phyloP scores from a whole-genome alignment of 2,888 invertebrate genomes.

The Onthophagus sagittarius region DNA sequence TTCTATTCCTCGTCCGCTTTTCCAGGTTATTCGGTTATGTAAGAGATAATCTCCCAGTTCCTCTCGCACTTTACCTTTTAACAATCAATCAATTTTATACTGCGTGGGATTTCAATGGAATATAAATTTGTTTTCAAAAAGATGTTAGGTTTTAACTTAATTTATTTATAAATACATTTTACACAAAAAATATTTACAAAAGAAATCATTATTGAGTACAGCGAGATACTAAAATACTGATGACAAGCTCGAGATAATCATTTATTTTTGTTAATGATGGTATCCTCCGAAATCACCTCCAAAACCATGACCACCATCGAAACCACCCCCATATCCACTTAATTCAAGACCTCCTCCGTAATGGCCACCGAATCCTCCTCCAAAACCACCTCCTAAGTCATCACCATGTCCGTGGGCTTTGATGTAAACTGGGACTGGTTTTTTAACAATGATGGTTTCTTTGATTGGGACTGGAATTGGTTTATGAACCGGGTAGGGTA shows the following conservation, averaged over 20 bases:
- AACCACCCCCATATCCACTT: constrained; percentile 30
- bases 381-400: constrained; percentile 21
- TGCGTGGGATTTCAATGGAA: neutral
- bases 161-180: constrained; percentile 23
- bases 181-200: constrained; percentile 23
- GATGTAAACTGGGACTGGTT: constrained; percentile 35
- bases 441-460: constrained; percentile 48
- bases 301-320: constrained; percentile 29
- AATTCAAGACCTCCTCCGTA: constrained; percentile 22
- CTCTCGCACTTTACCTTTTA: neutral
- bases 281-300: constrained; percentile 24
- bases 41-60: neutral
- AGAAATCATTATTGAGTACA: constrained; percentile 16
- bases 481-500: constrained; percentile 46
- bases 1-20: neutral
- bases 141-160: constrained; percentile 7
- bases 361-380: constrained; percentile 13
- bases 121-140: neutral
- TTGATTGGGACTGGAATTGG: constrained; percentile 48
- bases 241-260: neutral
- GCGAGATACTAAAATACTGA: constrained; percentile 23
- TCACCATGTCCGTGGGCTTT: constrained; percentile 29
- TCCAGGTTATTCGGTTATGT: neutral
- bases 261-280: constrained; percentile 26
- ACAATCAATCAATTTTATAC: neutral